Base-by-base conservation (phyloP, 1,140 invertebrate species). In the Eueides isabella region DNA sequence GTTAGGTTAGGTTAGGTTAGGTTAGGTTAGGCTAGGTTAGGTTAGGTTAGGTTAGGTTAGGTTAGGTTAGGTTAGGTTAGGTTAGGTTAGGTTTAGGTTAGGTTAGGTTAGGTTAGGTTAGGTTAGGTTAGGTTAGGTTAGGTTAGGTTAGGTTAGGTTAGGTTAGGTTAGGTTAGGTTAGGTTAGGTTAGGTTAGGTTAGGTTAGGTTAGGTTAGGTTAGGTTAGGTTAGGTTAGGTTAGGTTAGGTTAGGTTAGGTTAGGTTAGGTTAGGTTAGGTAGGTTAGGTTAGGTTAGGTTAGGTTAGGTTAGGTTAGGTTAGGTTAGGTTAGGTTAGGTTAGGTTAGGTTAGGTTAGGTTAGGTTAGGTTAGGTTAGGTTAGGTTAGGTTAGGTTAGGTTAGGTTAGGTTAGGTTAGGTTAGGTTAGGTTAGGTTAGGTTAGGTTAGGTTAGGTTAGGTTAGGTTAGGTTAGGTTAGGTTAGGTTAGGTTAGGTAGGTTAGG, bases 211-310 rank as follows among this genome's bases (percentile, higher is more conserved):
- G 79, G 79, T 77, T 78, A 76, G 78, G 78, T 76, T 79, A 29
- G 62, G 78, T 75, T 77, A 72, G 78, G 79, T 72, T 72, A 62
- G 71, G 62, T 72, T 72, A 28, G 69, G 61, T 71, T 76, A 76
- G 64, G 65, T 72, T 72, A 66, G 62, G 71, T 63, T 71, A 64
- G 70, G 82, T 85, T 85, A 74, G 78, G 77, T 73, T 82, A 76
- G 80, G 80, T 85, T 84, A 70, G 80, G 82, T 82, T 85, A 80
- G 78, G 79, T 82, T 84, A 79, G 79, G 81, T 84, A 82, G 80
- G 82, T 82, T 84, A 78, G 80, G 82, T 84, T 84, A 75, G 79
- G 79, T 80, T 78, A 78, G 79, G n/a, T n/a, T n/a, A n/a, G n/a
- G n/a, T n/a, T n/a, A n/a, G n/a, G n/a, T n/a, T n/a, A n/a, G n/a